Evolutionary conservation across 2,888 invertebrate species (phyloP), one percentile per base, ranked within the genome.

Genomic region (Nasonovia ribisnigri): DNA sequence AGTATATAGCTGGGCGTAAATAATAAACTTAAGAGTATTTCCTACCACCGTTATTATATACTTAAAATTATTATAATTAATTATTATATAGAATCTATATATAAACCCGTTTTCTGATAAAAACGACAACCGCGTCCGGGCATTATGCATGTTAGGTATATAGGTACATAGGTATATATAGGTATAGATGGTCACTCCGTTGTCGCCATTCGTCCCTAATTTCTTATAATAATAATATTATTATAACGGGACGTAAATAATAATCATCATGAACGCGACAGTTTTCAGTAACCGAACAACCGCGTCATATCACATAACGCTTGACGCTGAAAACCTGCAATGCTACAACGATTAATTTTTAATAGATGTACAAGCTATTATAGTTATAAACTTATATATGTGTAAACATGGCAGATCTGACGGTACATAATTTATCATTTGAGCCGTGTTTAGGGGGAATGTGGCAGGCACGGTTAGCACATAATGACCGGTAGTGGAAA

Each of bases 201-300:
- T 13, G n/a, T 42, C 20, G 20, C 36, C 20, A 77, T 77, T 77
- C 36, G 77, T 77, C 77, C 77, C 77, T 77, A 77, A 77, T 77
- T 77, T 77, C 77, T 36, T 77, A 42, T 77, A 36, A 36, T 77
- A 77, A 77, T 36, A 36, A 36, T 77, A 77, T 54, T 54, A 54
- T 24, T 54, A 57, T 86, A 86, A 86, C 46, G 86, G 86, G 48
- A 43, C 86, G 86, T 86, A 86, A 48, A 86, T 46, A 48, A 29
- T 46, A 4, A 46, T 84, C 42, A 46, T 77, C 16, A 46, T 29
- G 86, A 46, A n/a, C 46, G 86, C 46, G 86, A 86, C 86, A 86
- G 3, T 46, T 86, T 29, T 29, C 29, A 46, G 29, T 26, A n/a
- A 86, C n/a, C 86, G 86, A 46, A 77, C 16, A 46, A 46, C 29